Evolutionary conservation across 1,140 invertebrate species (phyloP).

Genomic region (Platyscapa corneri): DNA sequence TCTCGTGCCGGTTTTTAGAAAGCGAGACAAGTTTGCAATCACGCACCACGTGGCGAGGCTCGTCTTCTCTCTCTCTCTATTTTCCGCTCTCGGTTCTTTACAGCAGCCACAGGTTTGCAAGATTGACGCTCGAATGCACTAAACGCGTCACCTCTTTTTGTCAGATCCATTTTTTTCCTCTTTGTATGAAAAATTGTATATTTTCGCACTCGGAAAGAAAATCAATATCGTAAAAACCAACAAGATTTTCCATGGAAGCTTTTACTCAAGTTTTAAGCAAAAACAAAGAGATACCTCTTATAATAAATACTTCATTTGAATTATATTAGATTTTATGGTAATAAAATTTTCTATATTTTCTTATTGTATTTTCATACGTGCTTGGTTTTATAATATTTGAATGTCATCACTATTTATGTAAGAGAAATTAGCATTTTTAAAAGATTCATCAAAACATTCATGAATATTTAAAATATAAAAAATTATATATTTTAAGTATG

Average conservation of each 20-base stretch:
- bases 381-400: neutral
- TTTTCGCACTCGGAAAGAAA: neutral
- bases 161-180: neutral
- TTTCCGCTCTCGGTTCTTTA: neutral
- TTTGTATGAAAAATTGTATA: neutral
- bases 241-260: neutral
- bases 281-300: neutral
- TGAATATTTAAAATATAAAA: neutral
- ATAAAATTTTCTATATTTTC: neutral
- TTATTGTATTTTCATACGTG: neutral
- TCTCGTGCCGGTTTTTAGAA: slow-evolving; percentile 21
- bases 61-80: neutral
- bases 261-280: neutral
- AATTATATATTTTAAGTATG: neutral
- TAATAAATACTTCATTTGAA: neutral
- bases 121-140: neutral
- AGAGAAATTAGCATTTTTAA: neutral
- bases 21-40: neutral
- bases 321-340: neutral
- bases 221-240: neutral
- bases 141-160: neutral
- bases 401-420: neutral
- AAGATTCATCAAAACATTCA: neutral
- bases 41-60: slow-evolving; percentile 23
- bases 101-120: neutral